Evolutionary conservation across 2,888 invertebrate species (phyloP), one percentile per base, ranked within the genome.

Genomic region (Clunio marinus): DNA sequence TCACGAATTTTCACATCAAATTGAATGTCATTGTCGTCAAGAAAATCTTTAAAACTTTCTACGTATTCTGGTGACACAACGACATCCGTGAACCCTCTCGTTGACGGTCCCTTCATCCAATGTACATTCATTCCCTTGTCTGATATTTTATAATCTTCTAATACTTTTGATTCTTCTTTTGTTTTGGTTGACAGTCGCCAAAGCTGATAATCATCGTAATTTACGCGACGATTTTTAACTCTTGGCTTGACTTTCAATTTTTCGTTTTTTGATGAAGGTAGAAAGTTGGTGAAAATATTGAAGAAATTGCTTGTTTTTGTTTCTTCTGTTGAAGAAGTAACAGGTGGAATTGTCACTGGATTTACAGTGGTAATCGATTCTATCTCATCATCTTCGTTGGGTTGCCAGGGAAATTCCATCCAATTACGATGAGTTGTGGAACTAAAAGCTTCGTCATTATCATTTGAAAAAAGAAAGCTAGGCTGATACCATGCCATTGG

Each of bases 1-100:
- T 91, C 89, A 74, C 85, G 83, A 73, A 89, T 86, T 28, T 89
- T 78, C 0, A 88, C 83, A 71, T 84, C 83, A 71, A 83, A 88
- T 60, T 84, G 82, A 32, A 89, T 84, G 46, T 82, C 82, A 70
- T 82, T 82, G 13, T 84, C 83, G 69, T 82, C 82, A 2, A 90
- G 78, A 73, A 83, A 83, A 46, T 82, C 82, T 73, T 83, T 84
- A 2, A 86, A 78, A 68, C 85, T 84, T 2, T 74, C 75, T 1
- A 86, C 77, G 68, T 87, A 80, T 70, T 84, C 83, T 1, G 89
- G 88, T 0, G 91, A 85, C 10, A 91, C 84, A 60, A 91, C 82
- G 2, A 92, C 79, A 74, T 92, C 91, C 0, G 86, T 85, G 3
- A 86, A 80, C 3, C 83, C 78, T 67, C 81, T 81, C 3, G 80